A percentile compares a stretch with the other conserved stretches of the same genome.
Conservation (phyloP, 2,888 invertebrate genomes). For the Tholera decimalis region DNA sequence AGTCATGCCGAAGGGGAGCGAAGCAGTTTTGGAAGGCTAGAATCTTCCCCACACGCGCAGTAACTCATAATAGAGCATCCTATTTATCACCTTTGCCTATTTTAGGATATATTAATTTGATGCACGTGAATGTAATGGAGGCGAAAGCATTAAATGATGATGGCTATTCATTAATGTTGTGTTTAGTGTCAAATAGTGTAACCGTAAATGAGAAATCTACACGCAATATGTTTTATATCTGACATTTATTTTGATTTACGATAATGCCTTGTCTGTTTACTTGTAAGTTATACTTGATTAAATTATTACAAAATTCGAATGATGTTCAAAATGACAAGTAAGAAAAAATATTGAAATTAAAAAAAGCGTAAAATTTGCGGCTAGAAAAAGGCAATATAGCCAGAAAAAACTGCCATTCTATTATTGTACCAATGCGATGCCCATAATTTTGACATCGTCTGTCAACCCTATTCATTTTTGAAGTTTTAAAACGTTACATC, state of each 20-base stretch:
- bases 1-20: background rate
- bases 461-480: too few species aligned
- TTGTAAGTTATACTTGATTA: background rate
- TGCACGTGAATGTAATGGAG: constrained; percentile 57
- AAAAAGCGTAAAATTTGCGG: background rate
- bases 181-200: constrained; percentile 47
- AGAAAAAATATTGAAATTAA: background rate
- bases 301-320: background rate
- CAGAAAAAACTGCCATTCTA: too few species aligned
- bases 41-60: constrained; percentile 15
- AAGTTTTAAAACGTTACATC: too few species aligned
- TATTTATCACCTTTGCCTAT: constrained; percentile 57
- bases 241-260: constrained; percentile 17
- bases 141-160: constrained; percentile 56
- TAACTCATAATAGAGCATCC: constrained; percentile 50
- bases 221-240: constrained; percentile 22
- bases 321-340: background rate
- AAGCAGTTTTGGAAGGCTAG: constrained; percentile 6
- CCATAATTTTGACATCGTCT: too few species aligned
- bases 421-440: too few species aligned
- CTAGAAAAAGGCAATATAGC: background rate
- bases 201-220: constrained; percentile 19
- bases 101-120: constrained; percentile 57
- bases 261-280: background rate
- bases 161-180: constrained; percentile 41